Evolutionary conservation across 2,797 vertebrate genomes (phyloP).

Genomic region (Glossophaga mutica): DNA sequence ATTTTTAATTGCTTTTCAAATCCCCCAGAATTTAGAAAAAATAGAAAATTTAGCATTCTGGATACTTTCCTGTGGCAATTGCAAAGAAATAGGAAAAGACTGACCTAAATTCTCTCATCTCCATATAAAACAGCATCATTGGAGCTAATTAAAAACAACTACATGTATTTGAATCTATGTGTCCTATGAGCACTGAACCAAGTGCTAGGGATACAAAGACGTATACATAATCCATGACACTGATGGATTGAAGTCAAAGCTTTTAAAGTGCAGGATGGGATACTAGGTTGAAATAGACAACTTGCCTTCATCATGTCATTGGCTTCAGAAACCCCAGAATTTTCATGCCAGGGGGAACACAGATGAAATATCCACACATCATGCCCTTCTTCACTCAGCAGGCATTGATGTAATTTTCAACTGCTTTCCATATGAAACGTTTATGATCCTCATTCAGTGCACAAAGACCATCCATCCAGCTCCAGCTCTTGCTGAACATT

Average conservation of each 20-base stretch:
- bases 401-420: conserved; percentile 97
- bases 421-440: conserved; percentile 94
- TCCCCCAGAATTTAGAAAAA: too few species aligned
- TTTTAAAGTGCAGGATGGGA: neutral
- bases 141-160: neutral
- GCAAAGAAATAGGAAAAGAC: neutral
- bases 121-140: neutral
- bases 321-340: conserved; percentile 86
- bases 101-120: neutral
- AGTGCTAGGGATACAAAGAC: neutral
- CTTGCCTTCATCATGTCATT: conserved; percentile 91
- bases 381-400: conserved; percentile 92
- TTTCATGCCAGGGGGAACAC: conserved; percentile 96
- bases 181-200: neutral
- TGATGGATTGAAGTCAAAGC: neutral
- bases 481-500: conserved; percentile 92
- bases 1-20: neutral
- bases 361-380: conserved; percentile 96
- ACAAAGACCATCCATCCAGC: conserved; percentile 90
- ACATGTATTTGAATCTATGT: neutral
- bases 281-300: neutral
- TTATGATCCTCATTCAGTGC: conserved; percentile 89
- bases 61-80: neutral
- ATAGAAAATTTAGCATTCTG: neutral
- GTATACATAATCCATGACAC: neutral